A percentile compares a stretch with the other conserved stretches of the same genome.
These are phyloP conservation scores for Synergus gifuensis DNA, from an alignment of 2,888 invertebrate species.

Conservation along the genomic window DNA sequence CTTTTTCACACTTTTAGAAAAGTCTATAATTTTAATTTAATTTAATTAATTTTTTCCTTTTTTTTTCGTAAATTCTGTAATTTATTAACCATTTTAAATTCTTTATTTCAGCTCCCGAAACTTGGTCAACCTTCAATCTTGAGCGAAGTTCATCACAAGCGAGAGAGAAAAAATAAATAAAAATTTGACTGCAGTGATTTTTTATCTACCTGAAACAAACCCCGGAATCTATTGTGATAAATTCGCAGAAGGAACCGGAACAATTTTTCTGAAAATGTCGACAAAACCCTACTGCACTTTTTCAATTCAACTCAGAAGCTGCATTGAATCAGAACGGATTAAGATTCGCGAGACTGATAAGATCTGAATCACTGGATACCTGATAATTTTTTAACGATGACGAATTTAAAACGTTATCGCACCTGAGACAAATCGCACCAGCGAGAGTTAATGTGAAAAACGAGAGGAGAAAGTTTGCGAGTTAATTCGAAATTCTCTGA, in stretches of 20 bases:
- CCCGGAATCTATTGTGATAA: background rate
- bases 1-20: background rate
- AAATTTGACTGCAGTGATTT: too few species aligned
- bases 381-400: background rate
- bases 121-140: too few species aligned
- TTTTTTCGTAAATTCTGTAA: too few species aligned
- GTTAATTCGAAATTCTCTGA: background rate
- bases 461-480: background rate
- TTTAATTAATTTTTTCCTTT: background rate
- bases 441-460: background rate
- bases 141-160: too few species aligned
- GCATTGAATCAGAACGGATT: background rate
- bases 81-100: too few species aligned
- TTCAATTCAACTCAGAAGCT: background rate
- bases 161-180: background rate
- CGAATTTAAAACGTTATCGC: constrained; percentile 3
- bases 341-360: background rate
- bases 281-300: background rate
- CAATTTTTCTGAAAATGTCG: background rate
- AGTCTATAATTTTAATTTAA: background rate
- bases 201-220: background rate
- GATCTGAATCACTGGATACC: background rate
- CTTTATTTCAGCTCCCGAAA: too few species aligned
- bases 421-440: background rate
- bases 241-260: background rate